Conservation (phyloP, 1,140 invertebrate species). For the Grapholita molesta region DNA sequence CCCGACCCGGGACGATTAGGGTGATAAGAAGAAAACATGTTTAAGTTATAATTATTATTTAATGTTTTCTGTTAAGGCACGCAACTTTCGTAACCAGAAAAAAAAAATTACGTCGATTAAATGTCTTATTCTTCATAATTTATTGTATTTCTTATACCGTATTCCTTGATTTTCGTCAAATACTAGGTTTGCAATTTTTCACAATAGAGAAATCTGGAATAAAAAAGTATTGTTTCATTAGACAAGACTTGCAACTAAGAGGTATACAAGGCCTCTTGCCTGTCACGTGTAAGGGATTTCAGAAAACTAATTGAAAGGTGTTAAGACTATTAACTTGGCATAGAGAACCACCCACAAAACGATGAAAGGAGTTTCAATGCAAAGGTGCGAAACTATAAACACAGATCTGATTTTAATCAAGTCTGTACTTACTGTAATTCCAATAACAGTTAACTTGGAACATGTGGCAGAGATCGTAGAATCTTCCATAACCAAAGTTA, state of each 20-base stretch:
- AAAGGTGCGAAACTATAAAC: no score
- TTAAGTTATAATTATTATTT: neutral
- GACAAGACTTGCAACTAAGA: neutral
- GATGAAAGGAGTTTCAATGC: no score
- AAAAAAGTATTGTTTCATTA: neutral
- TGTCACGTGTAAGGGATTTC: no score
- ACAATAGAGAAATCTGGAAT: slow-evolving; percentile 9
- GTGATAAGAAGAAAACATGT: neutral
- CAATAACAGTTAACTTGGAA: slow-evolving; percentile 60
- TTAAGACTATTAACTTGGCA: no score
- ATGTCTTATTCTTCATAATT: neutral
- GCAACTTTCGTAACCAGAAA: neutral
- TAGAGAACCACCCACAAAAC: no score
- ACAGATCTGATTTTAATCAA: neutral
- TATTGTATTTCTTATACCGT: neutral
- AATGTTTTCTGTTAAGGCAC: neutral
- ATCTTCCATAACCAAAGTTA: slow-evolving; percentile 53
- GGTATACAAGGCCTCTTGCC: neutral
- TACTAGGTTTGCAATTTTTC: neutral
- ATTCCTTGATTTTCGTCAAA: slow-evolving; percentile 4
- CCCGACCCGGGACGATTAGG: neutral
- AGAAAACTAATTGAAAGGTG: no score
- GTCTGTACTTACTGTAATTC: slow-evolving; percentile 52
- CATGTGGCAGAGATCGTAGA: slow-evolving; percentile 58
- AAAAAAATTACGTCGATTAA: no score